A percentile compares a stretch with the other conserved stretches of the same genome.
phyloP scores from a whole-genome alignment of 1,140 invertebrate genomes.

The Acyrthosiphon pisum region DNA sequence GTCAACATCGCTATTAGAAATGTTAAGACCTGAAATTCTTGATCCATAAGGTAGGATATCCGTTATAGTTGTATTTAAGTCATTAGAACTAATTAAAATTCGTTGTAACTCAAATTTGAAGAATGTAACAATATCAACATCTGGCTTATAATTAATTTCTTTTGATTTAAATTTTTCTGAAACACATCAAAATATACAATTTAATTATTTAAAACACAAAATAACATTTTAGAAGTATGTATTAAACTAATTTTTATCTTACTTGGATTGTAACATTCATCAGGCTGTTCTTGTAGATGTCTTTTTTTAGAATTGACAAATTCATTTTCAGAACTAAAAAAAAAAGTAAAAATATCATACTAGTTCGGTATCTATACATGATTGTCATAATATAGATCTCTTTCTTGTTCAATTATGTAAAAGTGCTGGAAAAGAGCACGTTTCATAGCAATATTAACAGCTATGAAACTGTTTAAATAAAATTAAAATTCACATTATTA shows the following conservation, averaged over 20 bases:
- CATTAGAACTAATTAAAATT: neutral
- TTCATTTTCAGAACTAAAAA: constrained; percentile 7
- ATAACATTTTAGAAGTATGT: neutral
- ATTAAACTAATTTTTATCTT: neutral
- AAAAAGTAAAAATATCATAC: neutral
- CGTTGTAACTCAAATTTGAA: neutral
- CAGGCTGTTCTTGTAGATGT: neutral
- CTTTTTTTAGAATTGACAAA: neutral
- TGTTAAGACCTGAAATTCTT: constrained; percentile 64
- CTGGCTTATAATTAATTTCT: neutral
- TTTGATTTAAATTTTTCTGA: constrained; percentile 38
- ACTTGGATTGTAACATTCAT: neutral
- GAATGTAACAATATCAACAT: neutral
- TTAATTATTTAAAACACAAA: neutral
- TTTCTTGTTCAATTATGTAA: neutral
- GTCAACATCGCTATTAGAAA: constrained; percentile 65
- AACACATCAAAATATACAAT: neutral
- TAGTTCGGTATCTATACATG: neutral
- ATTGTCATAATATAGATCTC: neutral
- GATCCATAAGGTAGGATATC: constrained; percentile 64
- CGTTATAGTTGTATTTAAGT: neutral
- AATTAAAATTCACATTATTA: neutral
- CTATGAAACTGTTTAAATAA: neutral
- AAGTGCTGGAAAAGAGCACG: no score
- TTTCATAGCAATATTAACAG: no score